phyloP scores from a whole-genome alignment of 2,113 vertebrate genomes.

The Melospiza georgiana region DNA sequence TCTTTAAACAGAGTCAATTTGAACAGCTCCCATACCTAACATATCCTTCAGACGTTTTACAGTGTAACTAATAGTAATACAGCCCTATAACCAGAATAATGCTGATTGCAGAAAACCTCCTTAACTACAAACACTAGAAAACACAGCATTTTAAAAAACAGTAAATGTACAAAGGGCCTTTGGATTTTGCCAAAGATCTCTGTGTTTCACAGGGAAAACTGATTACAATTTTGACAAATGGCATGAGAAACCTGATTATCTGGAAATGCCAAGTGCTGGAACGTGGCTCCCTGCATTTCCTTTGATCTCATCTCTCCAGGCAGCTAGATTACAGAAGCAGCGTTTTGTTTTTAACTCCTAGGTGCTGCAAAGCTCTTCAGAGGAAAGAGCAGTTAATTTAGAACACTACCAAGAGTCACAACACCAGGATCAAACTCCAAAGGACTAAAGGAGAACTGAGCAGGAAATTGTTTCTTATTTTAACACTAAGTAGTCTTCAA shows the following conservation, averaged over 20 bases:
- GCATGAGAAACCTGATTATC: slow-evolving; percentile 57
- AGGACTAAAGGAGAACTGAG: neutral
- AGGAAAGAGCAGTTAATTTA: slow-evolving; percentile 64
- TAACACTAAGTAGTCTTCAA: neutral
- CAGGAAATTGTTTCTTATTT: neutral
- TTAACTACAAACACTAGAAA: neutral
- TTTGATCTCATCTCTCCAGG: slow-evolving; percentile 55
- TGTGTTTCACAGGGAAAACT: slow-evolving; percentile 47
- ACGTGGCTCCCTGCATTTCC: slow-evolving; percentile 38
- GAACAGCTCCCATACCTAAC: neutral
- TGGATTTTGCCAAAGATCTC: slow-evolving; percentile 23
- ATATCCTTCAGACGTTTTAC: neutral
- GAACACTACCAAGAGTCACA: slow-evolving; percentile 41
- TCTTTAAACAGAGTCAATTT: neutral
- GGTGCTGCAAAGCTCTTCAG: slow-evolving; percentile 67
- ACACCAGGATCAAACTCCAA: slow-evolving; percentile 29
- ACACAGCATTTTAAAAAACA: neutral
- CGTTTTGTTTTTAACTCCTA: neutral
- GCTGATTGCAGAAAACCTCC: neutral
- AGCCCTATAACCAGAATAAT: neutral
- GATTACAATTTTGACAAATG: slow-evolving; percentile 49
- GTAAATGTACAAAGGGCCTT: neutral
- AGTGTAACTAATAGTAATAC: neutral
- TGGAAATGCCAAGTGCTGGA: slow-evolving; percentile 52
- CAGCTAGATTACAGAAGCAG: slow-evolving; percentile 59